Base-by-base conservation (phyloP, 2,888 invertebrate genomes). In the Lithophane semibrunnea region DNA sequence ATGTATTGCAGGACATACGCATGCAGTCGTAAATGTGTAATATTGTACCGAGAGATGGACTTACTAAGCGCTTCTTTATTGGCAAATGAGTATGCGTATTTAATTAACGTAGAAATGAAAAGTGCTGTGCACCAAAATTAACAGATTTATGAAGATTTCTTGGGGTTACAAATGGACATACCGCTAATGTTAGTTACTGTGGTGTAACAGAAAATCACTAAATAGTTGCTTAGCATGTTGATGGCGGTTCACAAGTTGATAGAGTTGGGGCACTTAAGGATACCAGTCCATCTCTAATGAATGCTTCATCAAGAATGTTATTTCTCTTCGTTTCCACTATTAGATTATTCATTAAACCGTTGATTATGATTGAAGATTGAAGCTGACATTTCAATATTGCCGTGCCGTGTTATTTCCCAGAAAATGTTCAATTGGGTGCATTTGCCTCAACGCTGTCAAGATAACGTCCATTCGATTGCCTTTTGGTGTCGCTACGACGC, bases 381-480 rank as follows among this genome's bases (percentile, higher is more conserved):
- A 54, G 21, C 37, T 60, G 42, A 44, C n/a, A 72, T 54, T 37
- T 61, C 70, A 52, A 64, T 75, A 76, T 67, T n/a, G 21, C 54
- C 29, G 29, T 29, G 21, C 44, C 29, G 68, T 63, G 52, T 61
- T 74, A 58, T 65, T 69, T 66, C 58, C 65, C 61, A 83, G 69
- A 82, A 85, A 74, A 78, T 86, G 54, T 77, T 81, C 70, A 81
- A 84, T 84, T 74, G 66, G 72, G 73, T 84, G 88, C 86, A 85
- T 86, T 85, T 69, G 66, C 83, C 44, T 80, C 80, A 80, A 63
- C 24, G 64, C 56, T 88, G 84, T 84, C 85, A 79, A 77, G 87
- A 87, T 86, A 88, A 83, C 47, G 85, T 84, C 88, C 65, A 68
- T 77, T 71, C 70, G 71, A 78, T 79, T 78, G 75, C 71, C 54